phyloP scores from a whole-genome alignment of 2,888 invertebrate species.

The Perdita meconis region DNA sequence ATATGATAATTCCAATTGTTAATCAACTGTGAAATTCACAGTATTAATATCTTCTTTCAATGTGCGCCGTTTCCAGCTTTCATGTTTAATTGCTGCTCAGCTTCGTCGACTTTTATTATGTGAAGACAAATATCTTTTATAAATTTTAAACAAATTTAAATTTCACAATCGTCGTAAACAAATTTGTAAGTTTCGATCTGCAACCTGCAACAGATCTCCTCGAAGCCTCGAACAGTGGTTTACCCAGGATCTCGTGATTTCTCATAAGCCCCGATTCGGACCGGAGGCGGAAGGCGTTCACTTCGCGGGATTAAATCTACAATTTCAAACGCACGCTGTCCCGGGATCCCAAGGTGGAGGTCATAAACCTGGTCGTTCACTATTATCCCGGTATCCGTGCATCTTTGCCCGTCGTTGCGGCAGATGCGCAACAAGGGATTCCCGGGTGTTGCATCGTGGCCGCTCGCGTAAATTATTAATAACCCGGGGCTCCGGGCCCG shows the following conservation, averaged over 20 bases:
- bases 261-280: conserved; percentile 16
- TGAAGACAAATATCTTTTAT: too few relatives aligned
- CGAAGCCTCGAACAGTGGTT: background rate
- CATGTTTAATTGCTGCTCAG: too few relatives aligned
- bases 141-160: too few relatives aligned
- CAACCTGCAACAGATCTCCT: background rate
- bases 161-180: too few relatives aligned
- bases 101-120: too few relatives aligned
- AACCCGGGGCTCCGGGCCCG: conserved; percentile 25
- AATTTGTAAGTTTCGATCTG: background rate
- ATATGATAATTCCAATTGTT: too few relatives aligned
- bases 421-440: background rate
- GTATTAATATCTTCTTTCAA: too few relatives aligned
- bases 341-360: conserved; percentile 8
- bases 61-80: too few relatives aligned
- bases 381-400: conserved; percentile 34
- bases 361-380: conserved; percentile 34
- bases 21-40: too few relatives aligned
- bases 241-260: conserved; percentile 11
- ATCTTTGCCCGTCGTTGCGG: conserved; percentile 7
- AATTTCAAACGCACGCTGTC: conserved; percentile 27
- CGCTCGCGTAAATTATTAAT: conserved; percentile 62
- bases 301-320: conserved; percentile 32
- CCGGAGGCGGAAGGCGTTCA: conserved; percentile 4
- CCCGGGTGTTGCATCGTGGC: background rate